Base-by-base conservation (phyloP, 2,888 invertebrate species). In the Polietes domitor region DNA sequence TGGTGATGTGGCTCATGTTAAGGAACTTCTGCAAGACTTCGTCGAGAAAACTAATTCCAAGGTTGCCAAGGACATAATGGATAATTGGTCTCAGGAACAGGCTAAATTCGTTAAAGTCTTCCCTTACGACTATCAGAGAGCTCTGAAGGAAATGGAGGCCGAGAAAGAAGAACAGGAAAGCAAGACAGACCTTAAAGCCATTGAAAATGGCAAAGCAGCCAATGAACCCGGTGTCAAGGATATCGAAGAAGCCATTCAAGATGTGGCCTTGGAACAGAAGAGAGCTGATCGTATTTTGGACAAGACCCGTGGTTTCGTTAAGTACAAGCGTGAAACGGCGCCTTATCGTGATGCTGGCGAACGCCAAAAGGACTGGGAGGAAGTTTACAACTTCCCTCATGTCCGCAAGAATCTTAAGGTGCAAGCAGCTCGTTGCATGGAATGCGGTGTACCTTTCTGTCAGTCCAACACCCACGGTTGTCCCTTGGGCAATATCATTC, bases 381-480 rank as follows among this genome's bases (percentile, higher is more conserved):
- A 99, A 93, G 97, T 99, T 86, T 99, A 98, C 93, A 96, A 98
- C 91, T 96, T 95, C 89, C 93, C 94, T 17, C 96, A 96, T 87
- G 97, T 99, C 9, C 95, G 97, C 7, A 96, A 96, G 91, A 97
- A 97, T n/a, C 93, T 99, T 58, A 94, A 96, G 71, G 94, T 96
- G 10, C 98, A 98, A 91, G 98, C 98, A 1, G 98, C 98, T 0
- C 94, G 98, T 58, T 99, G 99, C 91, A 99, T 99, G 99, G 99
- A 99, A 90, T 99, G 99, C 92, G 99, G 99, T 26, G 98, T 99
- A n/a, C 98, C 98, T 9, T 98, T 98, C 93, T 99, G 99, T 91
- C 98, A 98, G 91, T 97, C 97, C 47, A 94, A 94, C 84, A 94
- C 95, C 50, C 97, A 98, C 91, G 99, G 99, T 68, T 99, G 99